Base-by-base conservation (phyloP, 2,113 vertebrate species). In the Pongo abelii region DNA sequence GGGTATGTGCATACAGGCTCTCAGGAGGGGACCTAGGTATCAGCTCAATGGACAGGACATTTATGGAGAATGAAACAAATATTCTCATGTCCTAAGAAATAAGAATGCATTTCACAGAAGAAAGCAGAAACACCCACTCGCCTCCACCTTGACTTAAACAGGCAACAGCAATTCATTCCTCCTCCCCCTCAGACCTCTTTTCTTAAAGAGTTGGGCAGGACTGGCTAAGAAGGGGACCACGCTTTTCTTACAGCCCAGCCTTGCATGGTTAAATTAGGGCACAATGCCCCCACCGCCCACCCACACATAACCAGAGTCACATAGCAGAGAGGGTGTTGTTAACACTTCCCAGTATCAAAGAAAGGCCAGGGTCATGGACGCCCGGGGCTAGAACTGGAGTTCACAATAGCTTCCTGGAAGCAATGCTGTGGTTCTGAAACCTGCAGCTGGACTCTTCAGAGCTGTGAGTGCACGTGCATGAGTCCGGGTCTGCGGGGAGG, bases 81-180 rank as follows among this genome's bases (percentile, higher is more conserved):
- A 38, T 72, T 78, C 27, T n/a, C 27, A 57, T 13, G 22, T n/a
- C 70, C 88, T 83, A 25, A 75, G 88, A 84, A 59, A 46, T 38
- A 81, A 97, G 91, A 97, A 59, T 4, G 25, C 16, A 35, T 43
- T 86, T 97, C 78, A 85, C 64, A 84, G 16, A 95, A 55, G 16
- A 70, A 74, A 48, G 61, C 69, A 57, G 52, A 83, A 93, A 93
- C 43, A 87, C 50, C 22, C 10, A 38, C 3, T 59, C 6, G 16
- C 32, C n/a, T 89, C 30, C 72, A 84, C 61, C 20, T 77, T 88
- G 14, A 81, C 46, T 96, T 93, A 35, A 72, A 43, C 5, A 10
- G 30, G 32, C 72, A 61, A 84, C 3, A 77, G 46, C 46, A 72
- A 72, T 48, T 91, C 55, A 57, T 80, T 84, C 20, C 57, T 92